These are phyloP conservation scores for Artemisiospiza belli DNA, from an alignment of 2,113 vertebrate genomes.

Conservation along the genomic window DNA sequence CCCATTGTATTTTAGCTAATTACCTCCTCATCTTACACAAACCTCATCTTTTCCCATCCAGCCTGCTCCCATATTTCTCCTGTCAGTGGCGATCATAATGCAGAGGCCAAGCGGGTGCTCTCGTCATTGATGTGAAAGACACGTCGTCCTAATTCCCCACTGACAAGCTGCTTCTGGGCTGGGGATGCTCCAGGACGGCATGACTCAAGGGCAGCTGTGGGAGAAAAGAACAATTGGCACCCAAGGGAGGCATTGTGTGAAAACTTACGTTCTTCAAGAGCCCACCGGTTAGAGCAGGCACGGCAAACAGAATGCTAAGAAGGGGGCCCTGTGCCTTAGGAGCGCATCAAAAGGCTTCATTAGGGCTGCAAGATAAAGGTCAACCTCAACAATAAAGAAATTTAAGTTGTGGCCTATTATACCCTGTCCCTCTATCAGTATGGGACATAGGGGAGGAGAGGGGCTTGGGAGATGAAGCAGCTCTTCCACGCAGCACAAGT, in stretches of 20 bases:
- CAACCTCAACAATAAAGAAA: conserved; percentile 10
- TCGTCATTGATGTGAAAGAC: conserved; percentile 27
- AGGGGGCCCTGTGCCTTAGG: background rate
- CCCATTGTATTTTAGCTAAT: conserved; percentile 14
- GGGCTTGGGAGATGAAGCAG: background rate
- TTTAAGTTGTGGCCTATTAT: background rate
- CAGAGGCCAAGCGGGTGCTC: background rate
- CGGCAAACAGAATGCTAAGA: background rate
- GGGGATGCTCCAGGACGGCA: background rate
- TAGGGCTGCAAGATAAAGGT: conserved; percentile 36
- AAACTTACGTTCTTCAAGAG: background rate
- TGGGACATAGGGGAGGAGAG: background rate
- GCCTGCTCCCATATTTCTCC: background rate
- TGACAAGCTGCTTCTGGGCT: background rate
- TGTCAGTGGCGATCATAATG: background rate
- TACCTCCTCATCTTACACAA: background rate
- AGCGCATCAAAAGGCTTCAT: conserved; percentile 23
- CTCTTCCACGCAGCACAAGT: background rate
- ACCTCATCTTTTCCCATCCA: background rate
- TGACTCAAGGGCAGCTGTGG: conserved; percentile 60
- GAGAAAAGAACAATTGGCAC: conserved; percentile 31
- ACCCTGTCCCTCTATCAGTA: accelerated
- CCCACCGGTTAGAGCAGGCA: background rate
- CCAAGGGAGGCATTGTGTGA: conserved; percentile 17
- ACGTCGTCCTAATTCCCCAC: conserved; percentile 20